Conservation (phyloP, 2,797 vertebrate species). For the Urosaurus nigricauda region DNA sequence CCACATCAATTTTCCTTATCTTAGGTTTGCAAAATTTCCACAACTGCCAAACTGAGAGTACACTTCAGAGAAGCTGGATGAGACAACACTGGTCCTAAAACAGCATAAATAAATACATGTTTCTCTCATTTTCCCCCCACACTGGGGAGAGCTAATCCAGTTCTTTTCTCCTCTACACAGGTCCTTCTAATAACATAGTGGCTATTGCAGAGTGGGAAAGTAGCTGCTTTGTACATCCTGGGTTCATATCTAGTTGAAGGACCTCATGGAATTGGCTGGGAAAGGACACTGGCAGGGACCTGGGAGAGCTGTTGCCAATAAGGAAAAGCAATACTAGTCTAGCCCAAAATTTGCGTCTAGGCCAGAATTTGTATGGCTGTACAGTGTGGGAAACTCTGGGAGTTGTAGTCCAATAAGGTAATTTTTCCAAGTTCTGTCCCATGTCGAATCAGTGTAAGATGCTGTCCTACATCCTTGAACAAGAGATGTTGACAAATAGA, state of each 20-base stretch:
- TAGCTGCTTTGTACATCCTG: not conserved
- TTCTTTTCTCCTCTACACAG: not conserved
- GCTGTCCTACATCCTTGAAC: not conserved
- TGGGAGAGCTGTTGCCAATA: not conserved
- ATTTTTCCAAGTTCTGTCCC: no score
- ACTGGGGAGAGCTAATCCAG: constrained; percentile 40
- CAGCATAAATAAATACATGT: constrained; percentile 7
- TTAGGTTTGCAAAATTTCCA: constrained; percentile 47
- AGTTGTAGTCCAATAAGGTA: no score
- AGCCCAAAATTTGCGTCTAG: not conserved
- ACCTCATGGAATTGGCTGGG: no score
- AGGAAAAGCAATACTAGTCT: not conserved
- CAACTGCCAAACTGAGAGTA: constrained; percentile 48
- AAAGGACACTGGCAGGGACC: not conserved
- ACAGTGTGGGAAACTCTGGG: no score
- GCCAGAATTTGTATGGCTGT: no score
- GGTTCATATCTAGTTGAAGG: not conserved
- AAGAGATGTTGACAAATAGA: constrained; percentile 1
- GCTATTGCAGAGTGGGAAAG: not conserved
- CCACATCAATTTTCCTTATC: constrained; percentile 59
- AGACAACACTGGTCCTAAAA: constrained; percentile 47
- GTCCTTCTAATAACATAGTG: constrained; percentile 13
- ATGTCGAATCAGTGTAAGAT: not conserved
- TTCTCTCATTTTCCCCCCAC: not conserved
- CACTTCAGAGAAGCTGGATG: constrained; percentile 52